phyloP scores from a whole-genome alignment of 2,888 invertebrate genomes.

The Lasioglossum oenotherae region DNA sequence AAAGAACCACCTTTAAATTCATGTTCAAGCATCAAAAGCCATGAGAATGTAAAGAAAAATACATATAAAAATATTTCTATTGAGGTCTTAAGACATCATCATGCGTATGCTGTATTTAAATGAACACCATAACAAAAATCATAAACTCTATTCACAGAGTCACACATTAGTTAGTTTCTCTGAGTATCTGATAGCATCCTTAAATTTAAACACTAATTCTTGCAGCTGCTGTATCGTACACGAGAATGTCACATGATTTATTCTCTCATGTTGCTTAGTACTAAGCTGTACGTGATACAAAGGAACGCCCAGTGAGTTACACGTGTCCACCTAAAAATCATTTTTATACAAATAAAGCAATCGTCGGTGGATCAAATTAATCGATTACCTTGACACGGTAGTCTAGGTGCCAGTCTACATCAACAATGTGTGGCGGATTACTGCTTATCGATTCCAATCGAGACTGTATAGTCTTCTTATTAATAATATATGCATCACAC shows the following conservation, averaged over 20 bases:
- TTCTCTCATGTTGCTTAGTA: conserved; percentile 74
- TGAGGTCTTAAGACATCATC: conserved; percentile 32
- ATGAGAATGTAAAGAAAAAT: background rate
- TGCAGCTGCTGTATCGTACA: conserved; percentile 88
- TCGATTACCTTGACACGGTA: conserved; percentile 81
- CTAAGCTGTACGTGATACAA: conserved; percentile 75
- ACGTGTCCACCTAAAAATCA: conserved; percentile 73
- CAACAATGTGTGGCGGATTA: conserved; percentile 79
- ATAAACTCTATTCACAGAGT: background rate
- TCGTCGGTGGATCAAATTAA: conserved; percentile 22
- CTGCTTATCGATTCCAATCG: conserved; percentile 77
- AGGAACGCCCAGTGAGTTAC: conserved; percentile 70
- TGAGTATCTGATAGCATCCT: conserved; percentile 88
- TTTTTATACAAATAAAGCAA: conserved; percentile 27
- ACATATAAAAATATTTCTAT: conserved; percentile 13
- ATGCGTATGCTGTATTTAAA: conserved; percentile 23
- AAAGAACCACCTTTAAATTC: background rate
- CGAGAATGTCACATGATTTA: conserved; percentile 86
- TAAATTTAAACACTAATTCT: conserved; percentile 88
- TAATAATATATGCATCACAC: conserved; percentile 71
- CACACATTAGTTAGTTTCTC: conserved; percentile 84
- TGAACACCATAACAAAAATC: conserved; percentile 24
- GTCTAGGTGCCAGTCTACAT: conserved; percentile 82
- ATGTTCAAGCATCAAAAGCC: background rate
- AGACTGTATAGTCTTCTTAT: conserved; percentile 74